A percentile compares a stretch with the other conserved stretches of the same genome.
Evolutionary conservation across 2,797 vertebrate species (phyloP).

Genomic region (Limnodromus scolopaceus): DNA sequence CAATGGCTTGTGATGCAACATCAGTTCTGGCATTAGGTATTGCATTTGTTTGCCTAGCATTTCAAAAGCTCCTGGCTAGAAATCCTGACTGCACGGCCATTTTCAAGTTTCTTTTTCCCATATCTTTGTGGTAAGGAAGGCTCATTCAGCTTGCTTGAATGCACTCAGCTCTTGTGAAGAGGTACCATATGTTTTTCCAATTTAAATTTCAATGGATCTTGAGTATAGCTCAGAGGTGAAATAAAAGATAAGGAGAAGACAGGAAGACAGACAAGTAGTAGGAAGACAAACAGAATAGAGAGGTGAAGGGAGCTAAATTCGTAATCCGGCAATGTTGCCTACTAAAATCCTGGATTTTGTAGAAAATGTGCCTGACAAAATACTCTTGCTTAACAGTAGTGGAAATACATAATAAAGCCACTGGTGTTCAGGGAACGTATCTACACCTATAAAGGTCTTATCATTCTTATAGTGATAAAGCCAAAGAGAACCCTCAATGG

Average conservation of each 20-base stretch:
- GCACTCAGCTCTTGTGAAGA: neutral
- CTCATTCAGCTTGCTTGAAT: neutral
- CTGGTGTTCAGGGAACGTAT: neutral
- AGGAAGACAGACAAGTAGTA: neutral
- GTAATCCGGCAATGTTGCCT: neutral
- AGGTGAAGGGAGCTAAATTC: neutral
- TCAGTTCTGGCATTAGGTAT: neutral
- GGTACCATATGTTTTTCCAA: neutral
- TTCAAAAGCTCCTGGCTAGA: conserved; percentile 43
- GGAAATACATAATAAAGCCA: neutral
- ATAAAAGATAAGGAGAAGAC: neutral
- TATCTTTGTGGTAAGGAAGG: neutral
- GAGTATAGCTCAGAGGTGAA: neutral
- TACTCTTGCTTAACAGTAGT: neutral
- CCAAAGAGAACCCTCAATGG: neutral
- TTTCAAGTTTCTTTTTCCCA: conserved; percentile 24
- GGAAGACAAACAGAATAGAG: neutral
- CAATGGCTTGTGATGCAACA: conserved; percentile 24
- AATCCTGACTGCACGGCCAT: neutral
- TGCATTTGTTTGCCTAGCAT: conserved; percentile 18
- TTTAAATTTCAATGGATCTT: neutral
- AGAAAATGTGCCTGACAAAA: neutral
- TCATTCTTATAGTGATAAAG: neutral
- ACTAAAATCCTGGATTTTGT: neutral
- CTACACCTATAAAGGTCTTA: neutral